Evolutionary conservation across 2,797 vertebrate species (phyloP), one percentile per base, ranked within the genome.

Genomic region (Podargus strigoides): DNA sequence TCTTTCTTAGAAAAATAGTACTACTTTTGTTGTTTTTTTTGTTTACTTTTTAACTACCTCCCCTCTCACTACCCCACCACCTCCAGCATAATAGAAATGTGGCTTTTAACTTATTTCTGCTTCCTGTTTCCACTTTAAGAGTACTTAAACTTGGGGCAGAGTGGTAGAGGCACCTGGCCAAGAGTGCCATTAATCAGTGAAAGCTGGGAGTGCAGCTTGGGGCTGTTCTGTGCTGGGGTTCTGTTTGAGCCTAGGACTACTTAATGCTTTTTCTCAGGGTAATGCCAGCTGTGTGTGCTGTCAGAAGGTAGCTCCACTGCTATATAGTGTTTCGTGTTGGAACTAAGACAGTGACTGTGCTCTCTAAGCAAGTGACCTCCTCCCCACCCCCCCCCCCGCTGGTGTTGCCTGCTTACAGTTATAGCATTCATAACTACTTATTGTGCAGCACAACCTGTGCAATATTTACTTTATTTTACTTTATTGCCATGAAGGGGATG

Each of bases 241-340:
- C 78, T 7, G 5, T 50, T 46, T 41, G 30, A 41, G 49, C 30
- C 30, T 63, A 6, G 17, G 39, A 10, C 8, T 9, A 8, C 21
- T 36, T 39, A 34, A 30, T 68, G 44, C 26, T 62, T 39, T 49
- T 42, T 49, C 68, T 72, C 27, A 50, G 63, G 58, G n/a, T 21
- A 55, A 12, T 1, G 1, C 15, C 41, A 62, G 15, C 39, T 0
- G 1, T 24, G 32, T 27, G 21, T 59, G 49, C 67, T 50, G 27
- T 8, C 56, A 46, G 56, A 58, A 59, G 39, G 39, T 46, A 28
- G 11, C 10, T 0, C 17, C 50, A 10, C 32, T 64, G 49, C 67
- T 52, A 44, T 42, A 2, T 2, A 10, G 9, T 9, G 34, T 10
- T 42, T 49, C 72, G 44, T 64, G 27, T 26, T 46, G 55, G 50